Evolutionary conservation across 2,113 vertebrate species (phyloP), one percentile per base, ranked within the genome.

Genomic region (Pycnonotus jocosus): DNA sequence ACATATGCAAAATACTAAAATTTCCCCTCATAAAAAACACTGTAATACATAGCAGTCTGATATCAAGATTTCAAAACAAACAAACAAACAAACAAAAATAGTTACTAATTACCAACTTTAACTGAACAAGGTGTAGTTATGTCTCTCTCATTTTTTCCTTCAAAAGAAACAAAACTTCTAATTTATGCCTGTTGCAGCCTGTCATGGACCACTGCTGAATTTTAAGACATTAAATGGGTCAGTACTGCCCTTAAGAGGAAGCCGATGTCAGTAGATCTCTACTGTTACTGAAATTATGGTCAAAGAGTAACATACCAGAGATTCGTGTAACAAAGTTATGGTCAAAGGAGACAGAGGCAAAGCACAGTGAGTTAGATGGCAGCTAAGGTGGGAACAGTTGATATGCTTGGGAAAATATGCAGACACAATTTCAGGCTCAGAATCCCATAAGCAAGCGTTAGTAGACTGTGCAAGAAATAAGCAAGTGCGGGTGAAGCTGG

Each of bases 171-270:
- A 15, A 74, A 47, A 60, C 58, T 48, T 73, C 51, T 65, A 40
- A 60, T 70, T 31, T 87, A 21, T 25, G 33, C 10, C 28, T 61
- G 25, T 2, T 45, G 23, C 45, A 78, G 73, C 20, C 58, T 85
- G 76, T 74, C 28, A 81, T 22, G 21, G 33, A 77, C 61, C 47
- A 62, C 9, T 53, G 38, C 23, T 76, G 53, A 93, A 79, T 78
- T 88, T 86, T 62, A 90, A 95, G 82, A 53, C 60, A 61, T 76
- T 15, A 96, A 91, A 90, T 47, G n/a, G n/a, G 81, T 93, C 90
- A 90, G 56, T 77, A 38, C 12, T 81, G 33, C 4, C 42, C 30
- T 58, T 70, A 58, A 82, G 48, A 94, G 6, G 71, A 71, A 62
- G 53, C 11, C 0, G 0, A 11, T 22, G 10, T 42, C 30, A 85